Base-by-base conservation (phyloP, 1,140 invertebrate genomes). In the Potamilus streckersoni region DNA sequence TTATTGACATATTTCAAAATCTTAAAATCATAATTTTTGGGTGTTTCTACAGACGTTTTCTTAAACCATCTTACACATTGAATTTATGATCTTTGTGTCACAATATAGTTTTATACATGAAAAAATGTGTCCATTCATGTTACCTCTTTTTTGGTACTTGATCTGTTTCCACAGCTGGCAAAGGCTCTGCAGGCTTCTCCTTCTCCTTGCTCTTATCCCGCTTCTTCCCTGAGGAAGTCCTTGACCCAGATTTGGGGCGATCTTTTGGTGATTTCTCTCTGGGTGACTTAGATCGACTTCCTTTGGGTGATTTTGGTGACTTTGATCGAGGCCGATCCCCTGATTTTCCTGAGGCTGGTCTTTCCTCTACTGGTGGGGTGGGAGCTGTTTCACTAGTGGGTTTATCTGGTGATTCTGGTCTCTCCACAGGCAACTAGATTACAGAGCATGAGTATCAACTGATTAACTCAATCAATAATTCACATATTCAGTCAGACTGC, bases 201-300 rank as follows among this genome's bases (percentile, higher is more conserved):
- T 83, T 84, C 31, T 84, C 84, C 66, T 83, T 84, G 69, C 82
- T 84, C 65, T 82, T 83, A 56, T 82, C 83, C 16, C 81, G 71
- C 71, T 80, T 85, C 75, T 86, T 87, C 58, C 78, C 84, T 27
- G 87, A 85, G 55, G 87, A 84, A 64, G 83, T 85, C 59, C 80
- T 82, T 14, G 84, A 81, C 72, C 81, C 82, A 15, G 74, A 86
- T 65, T 83, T 82, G 38, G 38, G 38, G 64, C 79, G 76, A 65
- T 85, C 84, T 65, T 87, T 88, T 11, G 87, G 84, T 19, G 85
- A 86, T 69, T 81, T 84, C 72, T 69, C 68, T 61, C 79, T 59
- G 14, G 82, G 80, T 31, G 84, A 84, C 73, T 83, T 82, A 27
- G 79, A 74, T 27, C 79, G 64, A 49, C 80, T 70, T 13, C 73